Evolutionary conservation across 2,113 vertebrate species (phyloP).

Genomic region (Typhlomys cinereus): DNA sequence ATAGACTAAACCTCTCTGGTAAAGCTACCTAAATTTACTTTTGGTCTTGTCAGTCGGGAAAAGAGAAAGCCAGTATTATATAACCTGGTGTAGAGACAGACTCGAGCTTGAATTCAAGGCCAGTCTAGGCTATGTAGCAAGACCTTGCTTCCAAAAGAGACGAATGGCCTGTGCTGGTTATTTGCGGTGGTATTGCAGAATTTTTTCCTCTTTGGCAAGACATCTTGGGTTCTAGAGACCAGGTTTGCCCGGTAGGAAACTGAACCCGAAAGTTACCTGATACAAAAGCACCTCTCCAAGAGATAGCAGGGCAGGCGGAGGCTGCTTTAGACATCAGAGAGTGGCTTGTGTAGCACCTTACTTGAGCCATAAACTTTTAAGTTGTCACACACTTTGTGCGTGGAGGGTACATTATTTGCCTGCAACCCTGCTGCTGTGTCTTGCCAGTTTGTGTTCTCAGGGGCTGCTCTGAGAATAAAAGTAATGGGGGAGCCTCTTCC

Average conservation of each 20-base stretch:
- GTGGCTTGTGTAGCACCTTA: not conserved
- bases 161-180: not conserved
- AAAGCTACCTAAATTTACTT: conserved; percentile 14
- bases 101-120: too few species aligned
- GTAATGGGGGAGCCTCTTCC: not conserved
- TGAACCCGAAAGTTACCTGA: not conserved
- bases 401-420: not conserved
- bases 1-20: not conserved
- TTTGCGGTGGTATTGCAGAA: not conserved
- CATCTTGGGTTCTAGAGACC: conserved; percentile 1
- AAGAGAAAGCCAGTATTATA: too few species aligned
- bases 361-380: not conserved
- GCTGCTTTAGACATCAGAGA: conserved; percentile 4
- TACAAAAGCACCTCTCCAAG: not conserved
- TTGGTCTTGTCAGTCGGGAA: not conserved
- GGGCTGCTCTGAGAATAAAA: conserved; percentile 21
- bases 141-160: not conserved
- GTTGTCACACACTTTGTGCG: not conserved
- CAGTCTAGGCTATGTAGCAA: not conserved
- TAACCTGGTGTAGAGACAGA: not conserved
- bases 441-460: not conserved
- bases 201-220: conserved; percentile 7
- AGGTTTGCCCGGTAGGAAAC: not conserved
- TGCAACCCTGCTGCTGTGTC: not conserved
- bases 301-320: not conserved